Evolutionary conservation across 1,140 invertebrate genomes (phyloP).

Genomic region (Aphaenogaster rudis): DNA sequence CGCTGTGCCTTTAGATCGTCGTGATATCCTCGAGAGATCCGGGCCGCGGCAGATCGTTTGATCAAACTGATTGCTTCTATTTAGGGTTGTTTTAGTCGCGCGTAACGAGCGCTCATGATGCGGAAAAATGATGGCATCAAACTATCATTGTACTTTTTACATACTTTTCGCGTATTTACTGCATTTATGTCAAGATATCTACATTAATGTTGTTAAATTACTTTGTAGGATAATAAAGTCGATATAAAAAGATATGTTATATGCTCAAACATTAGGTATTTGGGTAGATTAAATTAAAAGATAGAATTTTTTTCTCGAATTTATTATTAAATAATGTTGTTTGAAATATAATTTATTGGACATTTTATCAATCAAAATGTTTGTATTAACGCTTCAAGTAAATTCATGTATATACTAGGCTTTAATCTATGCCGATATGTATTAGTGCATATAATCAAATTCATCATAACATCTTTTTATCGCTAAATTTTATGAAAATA

Average conservation of each 20-base stretch:
- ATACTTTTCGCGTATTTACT: neutral
- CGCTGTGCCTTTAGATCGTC: constrained; percentile 62
- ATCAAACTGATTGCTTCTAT: constrained; percentile 48
- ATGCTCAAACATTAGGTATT: neutral
- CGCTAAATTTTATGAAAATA: neutral
- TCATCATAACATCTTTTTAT: neutral
- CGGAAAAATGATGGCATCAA: neutral
- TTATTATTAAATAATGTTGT: neutral
- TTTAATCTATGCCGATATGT: neutral
- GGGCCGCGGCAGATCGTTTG: constrained; percentile 27
- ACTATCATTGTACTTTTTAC: neutral
- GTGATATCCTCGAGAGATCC: constrained; percentile 65
- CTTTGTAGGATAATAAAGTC: neutral
- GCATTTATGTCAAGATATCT: neutral
- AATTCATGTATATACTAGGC: neutral
- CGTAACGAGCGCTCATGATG: neutral
- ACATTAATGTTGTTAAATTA: neutral
- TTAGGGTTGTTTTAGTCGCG: constrained; percentile 17
- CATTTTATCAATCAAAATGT: neutral
- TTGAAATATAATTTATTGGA: no score
- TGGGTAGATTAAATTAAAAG: neutral
- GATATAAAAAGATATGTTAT: neutral
- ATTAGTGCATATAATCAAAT: neutral
- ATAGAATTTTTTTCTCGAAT: neutral
- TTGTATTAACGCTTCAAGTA: neutral